phyloP scores from a whole-genome alignment of 2,113 vertebrate species.

The Tachysurus fulvidraco region DNA sequence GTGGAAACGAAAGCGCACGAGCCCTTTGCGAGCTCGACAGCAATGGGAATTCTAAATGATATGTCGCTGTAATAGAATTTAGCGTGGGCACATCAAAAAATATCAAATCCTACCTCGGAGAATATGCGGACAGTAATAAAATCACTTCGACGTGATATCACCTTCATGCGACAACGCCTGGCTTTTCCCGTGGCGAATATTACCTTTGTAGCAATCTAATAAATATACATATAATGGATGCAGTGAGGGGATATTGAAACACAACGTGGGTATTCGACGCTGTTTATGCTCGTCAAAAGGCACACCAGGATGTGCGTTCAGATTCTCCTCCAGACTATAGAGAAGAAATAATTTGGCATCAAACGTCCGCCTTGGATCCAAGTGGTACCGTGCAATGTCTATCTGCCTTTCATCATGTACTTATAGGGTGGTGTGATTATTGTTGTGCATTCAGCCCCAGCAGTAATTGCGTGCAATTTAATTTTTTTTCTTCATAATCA shows the following conservation, averaged over 20 bases:
- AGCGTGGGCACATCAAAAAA: constrained; percentile 76
- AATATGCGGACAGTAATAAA: constrained; percentile 79
- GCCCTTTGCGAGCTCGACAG: constrained; percentile 52
- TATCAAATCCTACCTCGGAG: constrained; percentile 74
- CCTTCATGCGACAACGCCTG: constrained; percentile 74
- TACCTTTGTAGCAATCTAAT: constrained; percentile 81
- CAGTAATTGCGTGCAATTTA: constrained; percentile 33
- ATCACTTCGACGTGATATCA: constrained; percentile 80
- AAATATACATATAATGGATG: constrained; percentile 81
- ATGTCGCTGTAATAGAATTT: constrained; percentile 74
- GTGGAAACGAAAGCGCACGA: constrained; percentile 29
- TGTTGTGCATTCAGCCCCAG: constrained; percentile 34
- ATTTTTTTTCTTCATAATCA: constrained; percentile 20
- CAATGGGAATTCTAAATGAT: constrained; percentile 67
- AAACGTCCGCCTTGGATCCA: constrained; percentile 29
- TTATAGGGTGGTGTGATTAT: constrained; percentile 42
- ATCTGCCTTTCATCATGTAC: constrained; percentile 40
- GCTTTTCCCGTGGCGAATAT: constrained; percentile 80
- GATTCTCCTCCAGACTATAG: constrained; percentile 30
- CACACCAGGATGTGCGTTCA: constrained; percentile 53
- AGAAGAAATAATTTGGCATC: constrained; percentile 49
- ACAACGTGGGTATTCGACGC: constrained; percentile 78
- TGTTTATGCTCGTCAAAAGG: constrained; percentile 73
- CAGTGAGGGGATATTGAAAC: constrained; percentile 79
- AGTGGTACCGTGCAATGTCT: constrained; percentile 39